Percentiles rank a stretch among this genome's conserved stretches.
These are phyloP conservation scores for Alca torda DNA, from an alignment of 2,797 vertebrate species.

Conservation along the genomic window DNA sequence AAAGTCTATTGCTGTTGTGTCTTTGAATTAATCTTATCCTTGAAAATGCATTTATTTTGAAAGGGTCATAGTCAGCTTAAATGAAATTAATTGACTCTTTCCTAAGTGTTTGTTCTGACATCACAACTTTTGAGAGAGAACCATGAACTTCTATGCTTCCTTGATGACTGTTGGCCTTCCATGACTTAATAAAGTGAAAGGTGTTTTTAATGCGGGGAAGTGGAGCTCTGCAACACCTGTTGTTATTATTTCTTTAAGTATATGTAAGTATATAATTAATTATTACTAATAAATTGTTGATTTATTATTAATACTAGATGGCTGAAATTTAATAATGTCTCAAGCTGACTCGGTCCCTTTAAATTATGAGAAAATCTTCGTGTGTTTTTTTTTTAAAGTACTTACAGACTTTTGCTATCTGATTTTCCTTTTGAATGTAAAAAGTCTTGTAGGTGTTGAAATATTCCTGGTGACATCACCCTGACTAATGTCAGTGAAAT, in stretches of 20 bases:
- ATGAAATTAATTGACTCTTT: background rate
- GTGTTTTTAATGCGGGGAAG: background rate
- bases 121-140: background rate
- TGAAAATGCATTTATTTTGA: conserved; percentile 45
- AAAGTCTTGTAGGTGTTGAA: background rate
- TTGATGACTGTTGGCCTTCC: background rate
- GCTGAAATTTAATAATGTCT: background rate
- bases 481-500: background rate
- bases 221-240: background rate
- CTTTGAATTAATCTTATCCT: conserved; percentile 43
- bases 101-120: background rate
- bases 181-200: background rate
- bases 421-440: background rate
- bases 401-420: background rate
- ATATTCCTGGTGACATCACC: background rate
- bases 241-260: background rate
- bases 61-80: conserved; percentile 30
- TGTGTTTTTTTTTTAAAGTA: background rate
- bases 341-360: conserved; percentile 33
- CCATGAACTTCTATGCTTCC: background rate
- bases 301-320: background rate
- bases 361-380: background rate
- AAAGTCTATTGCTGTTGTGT: conserved; percentile 67
- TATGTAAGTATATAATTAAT: background rate
- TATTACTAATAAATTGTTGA: background rate